These are phyloP conservation scores for Crenichthys baileyi DNA, from an alignment of 2,797 vertebrate species.

Conservation along the genomic window DNA sequence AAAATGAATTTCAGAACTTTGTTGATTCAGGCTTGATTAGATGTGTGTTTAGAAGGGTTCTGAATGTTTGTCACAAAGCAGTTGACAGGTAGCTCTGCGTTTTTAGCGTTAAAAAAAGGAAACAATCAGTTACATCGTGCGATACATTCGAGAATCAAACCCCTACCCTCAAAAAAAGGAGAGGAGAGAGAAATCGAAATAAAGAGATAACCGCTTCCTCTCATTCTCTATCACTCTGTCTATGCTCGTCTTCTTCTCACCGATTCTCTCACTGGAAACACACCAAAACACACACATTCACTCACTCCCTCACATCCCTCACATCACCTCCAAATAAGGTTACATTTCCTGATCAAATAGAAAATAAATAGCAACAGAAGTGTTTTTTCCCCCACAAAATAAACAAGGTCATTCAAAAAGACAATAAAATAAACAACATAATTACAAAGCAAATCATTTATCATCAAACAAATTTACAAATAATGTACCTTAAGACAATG, in stretches of 20 bases:
- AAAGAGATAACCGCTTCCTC: slow-evolving; percentile 47
- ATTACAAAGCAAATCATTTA: slow-evolving; percentile 70
- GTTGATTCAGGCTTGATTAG: slow-evolving; percentile 49
- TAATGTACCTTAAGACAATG: slow-evolving; percentile 78
- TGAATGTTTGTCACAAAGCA: slow-evolving; percentile 63
- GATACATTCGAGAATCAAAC: slow-evolving; percentile 78
- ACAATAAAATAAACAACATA: slow-evolving; percentile 62
- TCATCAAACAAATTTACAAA: slow-evolving; percentile 77
- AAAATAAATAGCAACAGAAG: slow-evolving; percentile 77
- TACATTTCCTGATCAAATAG: slow-evolving; percentile 76
- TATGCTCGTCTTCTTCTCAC: slow-evolving; percentile 49
- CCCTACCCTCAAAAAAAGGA: slow-evolving; percentile 68
- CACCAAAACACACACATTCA: slow-evolving; percentile 15
- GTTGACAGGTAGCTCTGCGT: slow-evolving; percentile 61
- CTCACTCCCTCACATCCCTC: slow-evolving; percentile 62
- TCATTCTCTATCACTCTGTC: slow-evolving; percentile 56
- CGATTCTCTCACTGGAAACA: slow-evolving; percentile 47
- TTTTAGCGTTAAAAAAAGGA: slow-evolving; percentile 63
- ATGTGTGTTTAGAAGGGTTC: slow-evolving; percentile 31
- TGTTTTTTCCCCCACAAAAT: slow-evolving; percentile 71
- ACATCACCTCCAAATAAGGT: slow-evolving; percentile 69
- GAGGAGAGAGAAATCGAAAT: slow-evolving; percentile 65
- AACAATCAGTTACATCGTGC: slow-evolving; percentile 66
- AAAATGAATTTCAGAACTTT: slow-evolving; percentile 41
- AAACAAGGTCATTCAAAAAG: slow-evolving; percentile 75